Base-by-base conservation (phyloP, 2,888 invertebrate species). In the Leistus spinibarbis region DNA sequence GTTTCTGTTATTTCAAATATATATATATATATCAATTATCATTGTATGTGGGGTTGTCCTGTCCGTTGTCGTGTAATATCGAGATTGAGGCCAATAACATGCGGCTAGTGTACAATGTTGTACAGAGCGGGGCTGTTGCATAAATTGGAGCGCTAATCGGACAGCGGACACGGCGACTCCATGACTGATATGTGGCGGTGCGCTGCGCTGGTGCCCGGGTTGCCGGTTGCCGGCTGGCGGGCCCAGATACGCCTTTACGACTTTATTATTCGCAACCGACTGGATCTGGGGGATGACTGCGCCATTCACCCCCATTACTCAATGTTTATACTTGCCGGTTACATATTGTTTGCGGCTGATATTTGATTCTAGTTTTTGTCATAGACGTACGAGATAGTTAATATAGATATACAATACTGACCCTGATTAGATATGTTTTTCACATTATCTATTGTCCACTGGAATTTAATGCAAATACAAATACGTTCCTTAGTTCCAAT, bases 181-280 rank as follows among this genome's bases (percentile, higher is more conserved):
- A 60, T 69, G 69, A 69, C 69, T 69, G 69, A 69, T 69, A 69
- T n/a, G n/a, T n/a, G n/a, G n/a, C n/a, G n/a, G n/a, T n/a, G n/a
- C n/a, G n/a, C n/a, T n/a, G n/a, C n/a, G n/a, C n/a, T n/a, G n/a
- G n/a, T 27, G 53, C 60, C 19, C n/a, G 66, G 66, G 40, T 19
- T 27, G 24, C 19, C 19, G 20, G 19, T 19, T 0, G 22, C 54
- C 54, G 60, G 19, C 4, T 20, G 17, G 19, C 7, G 20, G 60
- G 7, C 22, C 19, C 60, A 60, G 60, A 60, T 60, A 60, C 60
- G 60, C 10, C 4, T 66, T 66, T 66, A 66, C 66, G 66, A 66
- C 66, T 66, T 66, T 66, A 66, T 66, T 66, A 66, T 66, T 66
- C 66, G 66, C 7, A 40, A 27, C 53, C 20, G 66, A 53, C 13